A percentile compares a stretch with the other conserved stretches of the same genome.
Evolutionary conservation across 2,113 vertebrate species (phyloP).

Genomic region (Datnioides undecimradiatus): DNA sequence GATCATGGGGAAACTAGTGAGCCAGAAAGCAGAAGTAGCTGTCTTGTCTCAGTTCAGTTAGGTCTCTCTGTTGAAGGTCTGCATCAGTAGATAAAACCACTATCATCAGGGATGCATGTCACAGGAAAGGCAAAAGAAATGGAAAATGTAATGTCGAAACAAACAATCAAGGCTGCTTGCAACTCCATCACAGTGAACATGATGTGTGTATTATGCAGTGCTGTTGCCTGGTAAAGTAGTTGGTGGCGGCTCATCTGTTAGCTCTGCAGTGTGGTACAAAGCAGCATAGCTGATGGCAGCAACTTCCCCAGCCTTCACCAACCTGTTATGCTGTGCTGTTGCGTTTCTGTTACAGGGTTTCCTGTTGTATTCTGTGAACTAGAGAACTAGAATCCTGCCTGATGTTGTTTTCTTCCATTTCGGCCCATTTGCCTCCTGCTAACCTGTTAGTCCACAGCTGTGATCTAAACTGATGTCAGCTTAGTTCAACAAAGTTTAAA

Average conservation of each 20-base stretch:
- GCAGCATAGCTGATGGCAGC: neutral
- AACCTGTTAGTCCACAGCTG: neutral
- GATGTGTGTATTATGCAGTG: neutral
- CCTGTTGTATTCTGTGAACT: neutral
- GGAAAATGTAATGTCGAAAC: neutral
- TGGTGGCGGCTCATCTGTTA: neutral
- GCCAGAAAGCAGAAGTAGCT: slow-evolving; percentile 27
- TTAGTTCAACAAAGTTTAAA: neutral
- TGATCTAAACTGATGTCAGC: neutral
- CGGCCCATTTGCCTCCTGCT: neutral
- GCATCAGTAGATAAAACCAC: neutral
- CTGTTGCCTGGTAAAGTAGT: neutral
- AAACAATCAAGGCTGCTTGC: slow-evolving; percentile 3
- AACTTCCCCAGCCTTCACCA: neutral
- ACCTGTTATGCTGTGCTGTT: neutral
- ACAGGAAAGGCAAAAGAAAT: neutral
- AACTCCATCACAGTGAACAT: neutral
- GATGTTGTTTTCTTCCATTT: neutral
- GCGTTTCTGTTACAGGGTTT: slow-evolving; percentile 1
- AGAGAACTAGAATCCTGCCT: neutral
- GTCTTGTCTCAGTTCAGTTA: neutral
- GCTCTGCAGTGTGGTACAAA: neutral
- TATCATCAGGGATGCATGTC: neutral
- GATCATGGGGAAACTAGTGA: slow-evolving; percentile 13
- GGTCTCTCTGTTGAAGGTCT: neutral